Evolutionary conservation across 2,113 vertebrate genomes (phyloP).

Genomic region (Ariopsis seemanni): DNA sequence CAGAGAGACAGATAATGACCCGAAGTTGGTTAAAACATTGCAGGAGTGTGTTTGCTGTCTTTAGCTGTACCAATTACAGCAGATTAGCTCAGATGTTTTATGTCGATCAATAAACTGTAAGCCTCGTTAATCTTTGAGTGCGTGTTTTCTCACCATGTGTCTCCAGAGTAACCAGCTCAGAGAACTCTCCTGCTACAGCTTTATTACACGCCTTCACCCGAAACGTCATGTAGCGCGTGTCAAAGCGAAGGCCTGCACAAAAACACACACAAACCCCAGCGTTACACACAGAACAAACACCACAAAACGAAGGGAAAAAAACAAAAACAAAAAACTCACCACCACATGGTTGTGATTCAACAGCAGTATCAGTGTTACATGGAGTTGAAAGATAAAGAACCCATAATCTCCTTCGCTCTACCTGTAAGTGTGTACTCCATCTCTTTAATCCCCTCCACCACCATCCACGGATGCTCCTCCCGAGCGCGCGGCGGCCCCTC

Average conservation of each 20-base stretch:
- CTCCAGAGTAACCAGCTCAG: conserved; percentile 86
- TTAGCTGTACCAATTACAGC: not conserved
- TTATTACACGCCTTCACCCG: conserved; percentile 93
- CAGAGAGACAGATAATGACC: not conserved
- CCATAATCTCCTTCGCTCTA: conserved; percentile 49
- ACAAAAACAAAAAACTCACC: not conserved
- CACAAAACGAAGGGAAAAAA: no score
- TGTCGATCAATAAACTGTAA: conserved; percentile 10
- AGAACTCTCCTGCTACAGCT: conserved; percentile 93
- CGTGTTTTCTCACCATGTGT: conserved; percentile 78
- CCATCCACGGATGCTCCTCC: conserved; percentile 97
- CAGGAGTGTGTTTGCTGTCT: not conserved
- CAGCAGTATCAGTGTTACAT: not conserved
- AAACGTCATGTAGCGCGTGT: conserved; percentile 92
- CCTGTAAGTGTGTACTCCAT: conserved; percentile 82
- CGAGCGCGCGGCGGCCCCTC: conserved; percentile 86
- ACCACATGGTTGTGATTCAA: not conserved
- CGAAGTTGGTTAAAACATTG: not conserved
- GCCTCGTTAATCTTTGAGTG: conserved; percentile 27
- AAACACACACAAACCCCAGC: not conserved
- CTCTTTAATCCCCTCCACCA: conserved; percentile 86
- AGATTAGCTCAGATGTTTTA: not conserved
- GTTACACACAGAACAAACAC: not conserved
- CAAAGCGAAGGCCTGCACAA: conserved; percentile 81
- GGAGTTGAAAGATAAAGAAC: not conserved